Percentiles rank a stretch among this genome's conserved stretches.
phyloP scores from a whole-genome alignment of 2,113 vertebrate species.

The Thunnus maccoyii region DNA sequence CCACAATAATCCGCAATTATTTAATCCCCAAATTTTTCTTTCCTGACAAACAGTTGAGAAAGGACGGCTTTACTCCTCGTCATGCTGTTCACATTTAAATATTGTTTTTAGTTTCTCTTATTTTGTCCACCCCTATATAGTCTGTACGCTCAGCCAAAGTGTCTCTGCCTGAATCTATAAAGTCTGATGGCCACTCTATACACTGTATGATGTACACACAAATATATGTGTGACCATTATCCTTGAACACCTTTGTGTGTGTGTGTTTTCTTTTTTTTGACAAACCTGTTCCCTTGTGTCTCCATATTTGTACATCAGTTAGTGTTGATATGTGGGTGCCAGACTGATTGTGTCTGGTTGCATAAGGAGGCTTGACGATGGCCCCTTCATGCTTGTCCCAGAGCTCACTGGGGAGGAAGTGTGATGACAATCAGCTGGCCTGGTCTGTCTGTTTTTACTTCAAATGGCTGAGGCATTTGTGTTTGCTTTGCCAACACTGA shows the following conservation, averaged over 20 bases:
- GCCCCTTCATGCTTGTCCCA: not conserved
- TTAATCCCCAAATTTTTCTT: no score
- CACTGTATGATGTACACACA: conserved; percentile 29
- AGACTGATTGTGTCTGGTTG: conserved; percentile 38
- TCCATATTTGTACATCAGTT: conserved; percentile 9
- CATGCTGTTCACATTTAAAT: not conserved
- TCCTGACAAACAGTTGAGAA: no score
- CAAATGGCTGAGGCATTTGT: conserved; percentile 35
- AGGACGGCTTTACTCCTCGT: not conserved
- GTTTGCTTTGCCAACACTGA: conserved; percentile 78
- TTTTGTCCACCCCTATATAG: not conserved
- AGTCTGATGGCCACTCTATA: not conserved
- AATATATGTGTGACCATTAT: conserved; percentile 1
- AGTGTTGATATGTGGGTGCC: not conserved
- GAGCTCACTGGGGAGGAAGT: conserved; percentile 51
- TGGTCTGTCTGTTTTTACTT: conserved; percentile 68
- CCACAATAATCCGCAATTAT: no score
- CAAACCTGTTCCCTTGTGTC: conserved; percentile 24
- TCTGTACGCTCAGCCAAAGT: no score
- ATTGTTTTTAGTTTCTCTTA: not conserved
- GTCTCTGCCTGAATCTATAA: conserved; percentile 1
- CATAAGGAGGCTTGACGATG: conserved; percentile 25
- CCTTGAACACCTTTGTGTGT: not conserved
- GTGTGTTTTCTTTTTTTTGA: not conserved
- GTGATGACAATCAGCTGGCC: conserved; percentile 56